Evolutionary conservation across 2,797 vertebrate species (phyloP), one percentile per base, ranked within the genome.

Genomic region (Gymnocypris eckloni): DNA sequence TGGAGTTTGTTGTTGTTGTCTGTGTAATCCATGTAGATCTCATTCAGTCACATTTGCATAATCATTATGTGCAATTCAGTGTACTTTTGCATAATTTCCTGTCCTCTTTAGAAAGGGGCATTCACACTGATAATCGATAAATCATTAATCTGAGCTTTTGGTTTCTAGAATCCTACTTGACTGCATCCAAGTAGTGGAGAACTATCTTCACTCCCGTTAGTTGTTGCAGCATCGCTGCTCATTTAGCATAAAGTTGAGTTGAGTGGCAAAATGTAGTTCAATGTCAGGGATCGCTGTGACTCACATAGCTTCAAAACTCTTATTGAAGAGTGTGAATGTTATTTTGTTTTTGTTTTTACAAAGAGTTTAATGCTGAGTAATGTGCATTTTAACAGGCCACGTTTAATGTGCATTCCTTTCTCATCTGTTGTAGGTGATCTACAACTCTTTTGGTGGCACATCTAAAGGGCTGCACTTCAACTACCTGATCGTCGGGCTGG

Each of bases 381-480:
- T 64, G 25, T 50, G 6, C 5, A 33, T 80, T 72, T 72, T 20
- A 33, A 28, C 2, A 18, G 16, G 39, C 5, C 16, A 13, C 0
- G 8, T 66, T 22, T 48, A 81, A 72, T 52, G 3, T 82, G 18
- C 6, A 25, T 61, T 12, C 81, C 2, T 86, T 45, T 89, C 52
- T 82, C 82, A 1, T 76, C 79, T 84, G 83, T 54, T 89, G 20
- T 50, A 99, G 98, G 98, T 99, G 91, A 99, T 99, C 93, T 99
- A 98, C 93, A 96, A 94, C 90, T 99, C 98, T 1, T 99, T 99
- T 84, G 98, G 98, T 91, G 98, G 98, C 91, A 96, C 96, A n/a
- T 95, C 98, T 50, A 99, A 99, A 96, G 98, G 98, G 43, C 95
- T 99, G 6, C 97, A 99, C 93, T 99, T 99, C 93, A 99, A 99